These are phyloP conservation scores for Acleris holmiana DNA, from an alignment of 2,888 invertebrate genomes.

Conservation along the genomic window DNA sequence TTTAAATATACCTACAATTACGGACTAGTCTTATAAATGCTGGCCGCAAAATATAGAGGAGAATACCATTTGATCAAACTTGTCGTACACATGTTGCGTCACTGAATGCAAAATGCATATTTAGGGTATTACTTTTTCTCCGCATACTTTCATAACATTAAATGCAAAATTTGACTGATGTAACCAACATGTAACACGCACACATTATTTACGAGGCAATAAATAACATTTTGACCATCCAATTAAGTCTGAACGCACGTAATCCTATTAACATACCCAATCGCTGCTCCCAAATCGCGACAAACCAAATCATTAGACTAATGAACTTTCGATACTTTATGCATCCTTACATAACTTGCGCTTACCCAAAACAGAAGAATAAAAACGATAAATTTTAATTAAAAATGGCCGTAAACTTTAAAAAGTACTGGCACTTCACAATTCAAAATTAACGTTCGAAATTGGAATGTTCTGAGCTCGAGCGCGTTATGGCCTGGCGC, in stretches of 20 bases:
- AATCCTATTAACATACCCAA: slow-evolving; percentile 14
- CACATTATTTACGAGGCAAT: neutral
- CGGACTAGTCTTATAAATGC: too few species aligned
- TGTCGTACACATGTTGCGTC: too few species aligned
- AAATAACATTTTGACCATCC: neutral
- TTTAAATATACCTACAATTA: too few species aligned
- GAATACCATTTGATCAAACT: too few species aligned
- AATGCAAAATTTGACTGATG: too few species aligned
- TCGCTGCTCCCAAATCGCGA: slow-evolving; percentile 3
- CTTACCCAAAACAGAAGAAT: neutral
- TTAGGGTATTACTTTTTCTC: too few species aligned
- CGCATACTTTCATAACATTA: too few species aligned
- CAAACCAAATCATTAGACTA: slow-evolving; percentile 2
- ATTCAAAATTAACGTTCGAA: slow-evolving; percentile 17
- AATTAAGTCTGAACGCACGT: neutral
- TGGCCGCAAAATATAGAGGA: too few species aligned
- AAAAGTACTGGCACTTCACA: slow-evolving; percentile 28
- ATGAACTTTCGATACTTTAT: neutral
- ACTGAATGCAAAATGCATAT: too few species aligned
- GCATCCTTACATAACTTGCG: neutral
- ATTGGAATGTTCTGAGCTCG: slow-evolving; percentile 26
- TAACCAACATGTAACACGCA: too few species aligned
- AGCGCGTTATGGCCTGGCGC: slow-evolving; percentile 44
- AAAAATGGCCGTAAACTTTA: neutral
- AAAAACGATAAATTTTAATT: neutral